Evolutionary conservation across 2,888 invertebrate species (phyloP), one percentile per base, ranked within the genome.

Genomic region (Notodonta dromedarius): DNA sequence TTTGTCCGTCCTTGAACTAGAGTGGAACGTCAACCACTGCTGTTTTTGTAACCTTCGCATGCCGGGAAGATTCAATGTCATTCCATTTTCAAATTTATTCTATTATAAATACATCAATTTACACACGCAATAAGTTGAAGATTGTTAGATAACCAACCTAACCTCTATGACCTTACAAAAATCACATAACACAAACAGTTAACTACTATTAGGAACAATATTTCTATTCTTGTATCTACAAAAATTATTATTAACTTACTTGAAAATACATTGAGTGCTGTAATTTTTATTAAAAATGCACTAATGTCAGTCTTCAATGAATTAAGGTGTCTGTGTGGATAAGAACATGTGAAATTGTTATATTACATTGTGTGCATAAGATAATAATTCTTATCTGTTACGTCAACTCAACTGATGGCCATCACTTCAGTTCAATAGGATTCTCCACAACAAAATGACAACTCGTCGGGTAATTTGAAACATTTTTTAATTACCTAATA

Each of bases 351-450:
- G 71, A 79, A 78, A 74, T 71, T 80, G 65, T 68, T 74, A 74
- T 81, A 80, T 83, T 81, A 67, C 76, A 24, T 83, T 79, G 63
- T 70, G 76, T 78, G 86, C 73, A 87, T 79, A 84, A 82, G 88
- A 90, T 90, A 90, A 88, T 71, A 80, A 68, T 68, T 76, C 83
- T 90, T 93, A 93, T 93, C 93, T 84, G 73, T 85, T 87, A 88
- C 82, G 88, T 89, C 84, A 86, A 82, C 69, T 69, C 63, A 67
- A 73, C 73, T 78, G 79, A 82, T 86, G 80, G 77, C 78, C 74
- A 80, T 83, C 84, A 85, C 84, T 83, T 90, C 83, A 93, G 91
- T 93, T 78, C 78, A 80, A 82, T 85, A 86, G 76, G 75, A 84
- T 84, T 83, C 85, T 84, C 83, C 80, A 77, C 80, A 76, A 80